These are phyloP conservation scores for Poecilia latipinna DNA, from an alignment of 2,113 vertebrate genomes.

Conservation along the genomic window DNA sequence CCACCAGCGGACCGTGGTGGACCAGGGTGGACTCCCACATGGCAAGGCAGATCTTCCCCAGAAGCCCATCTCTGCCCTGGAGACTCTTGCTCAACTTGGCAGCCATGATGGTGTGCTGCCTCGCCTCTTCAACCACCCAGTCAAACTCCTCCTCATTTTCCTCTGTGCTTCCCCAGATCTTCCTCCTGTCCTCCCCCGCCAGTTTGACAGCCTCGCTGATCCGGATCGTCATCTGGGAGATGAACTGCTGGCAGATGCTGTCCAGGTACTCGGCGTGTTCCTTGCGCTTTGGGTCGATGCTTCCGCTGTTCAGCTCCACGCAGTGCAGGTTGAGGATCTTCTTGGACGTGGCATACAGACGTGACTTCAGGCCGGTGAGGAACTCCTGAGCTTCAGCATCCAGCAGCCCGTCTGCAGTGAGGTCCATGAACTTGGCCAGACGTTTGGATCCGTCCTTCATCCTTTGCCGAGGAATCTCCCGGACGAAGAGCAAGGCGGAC, in stretches of 20 bases:
- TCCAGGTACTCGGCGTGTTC: constrained; percentile 80
- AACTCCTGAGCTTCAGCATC: constrained; percentile 78
- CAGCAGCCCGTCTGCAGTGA: constrained; percentile 65
- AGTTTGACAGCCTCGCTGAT: constrained; percentile 35
- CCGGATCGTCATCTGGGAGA: constrained; percentile 76
- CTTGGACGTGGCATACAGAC: constrained; percentile 39
- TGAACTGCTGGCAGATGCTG: constrained; percentile 79
- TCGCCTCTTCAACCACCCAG: constrained; percentile 73
- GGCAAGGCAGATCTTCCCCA: constrained; percentile 72
- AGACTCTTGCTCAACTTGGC: constrained; percentile 57
- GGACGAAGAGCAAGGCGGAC: constrained; percentile 76
- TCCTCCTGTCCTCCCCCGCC: neutral
- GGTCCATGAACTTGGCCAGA: constrained; percentile 66
- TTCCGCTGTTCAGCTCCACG: constrained; percentile 73
- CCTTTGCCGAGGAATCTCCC: constrained; percentile 74
- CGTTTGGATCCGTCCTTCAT: constrained; percentile 63
- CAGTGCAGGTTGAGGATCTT: constrained; percentile 69
- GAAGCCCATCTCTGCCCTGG: constrained; percentile 75
- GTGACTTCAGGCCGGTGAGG: constrained; percentile 77
- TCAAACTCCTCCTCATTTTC: constrained; percentile 13
- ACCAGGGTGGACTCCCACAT: constrained; percentile 62
- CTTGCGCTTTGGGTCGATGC: constrained; percentile 64
- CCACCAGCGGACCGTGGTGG: constrained; percentile 72
- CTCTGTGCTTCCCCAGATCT: constrained; percentile 31
- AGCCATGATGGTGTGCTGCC: constrained; percentile 67